A percentile compares a stretch with the other conserved stretches of the same genome.
Evolutionary conservation across 2,888 invertebrate species (phyloP).

Genomic region (Epirrita christyi): DNA sequence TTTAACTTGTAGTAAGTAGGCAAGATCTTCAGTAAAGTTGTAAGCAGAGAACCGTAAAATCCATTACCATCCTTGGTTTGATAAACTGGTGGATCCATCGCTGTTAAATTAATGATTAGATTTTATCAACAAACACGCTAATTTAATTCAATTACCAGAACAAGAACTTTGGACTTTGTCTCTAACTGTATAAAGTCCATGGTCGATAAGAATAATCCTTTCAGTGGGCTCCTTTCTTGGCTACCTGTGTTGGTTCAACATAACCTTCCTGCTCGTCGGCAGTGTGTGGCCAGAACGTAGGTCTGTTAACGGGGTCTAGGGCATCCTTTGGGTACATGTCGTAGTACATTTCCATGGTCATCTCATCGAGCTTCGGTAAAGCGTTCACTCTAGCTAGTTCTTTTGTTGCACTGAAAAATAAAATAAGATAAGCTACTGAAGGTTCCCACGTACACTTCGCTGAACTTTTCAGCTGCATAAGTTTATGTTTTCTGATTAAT

Average conservation of each 20-base stretch:
- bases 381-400: slow-evolving; percentile 59
- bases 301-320: slow-evolving; percentile 62
- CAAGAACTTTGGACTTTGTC: background rate
- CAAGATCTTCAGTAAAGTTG: too few species aligned
- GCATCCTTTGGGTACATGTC: slow-evolving; percentile 59
- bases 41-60: too few species aligned
- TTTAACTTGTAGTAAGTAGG: too few species aligned
- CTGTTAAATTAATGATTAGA: background rate
- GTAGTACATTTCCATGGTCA: slow-evolving; percentile 68
- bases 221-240: slow-evolving; percentile 24
- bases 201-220: background rate
- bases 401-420: slow-evolving; percentile 51
- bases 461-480: too few species aligned
- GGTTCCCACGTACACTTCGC: too few species aligned
- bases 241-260: slow-evolving; percentile 34
- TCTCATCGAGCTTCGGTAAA: slow-evolving; percentile 65
- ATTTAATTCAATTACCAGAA: background rate
- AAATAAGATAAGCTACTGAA: background rate
- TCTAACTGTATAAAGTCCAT: background rate
- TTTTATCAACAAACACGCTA: background rate
- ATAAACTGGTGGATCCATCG: background rate
- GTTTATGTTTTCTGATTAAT: too few species aligned
- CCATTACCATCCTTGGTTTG: background rate
- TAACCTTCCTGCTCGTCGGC: slow-evolving; percentile 68
- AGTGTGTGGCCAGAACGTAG: slow-evolving; percentile 73